Percentiles rank a stretch among this genome's conserved stretches.
phyloP scores from a whole-genome alignment of 2,797 vertebrate species.

The Momotus momota region DNA sequence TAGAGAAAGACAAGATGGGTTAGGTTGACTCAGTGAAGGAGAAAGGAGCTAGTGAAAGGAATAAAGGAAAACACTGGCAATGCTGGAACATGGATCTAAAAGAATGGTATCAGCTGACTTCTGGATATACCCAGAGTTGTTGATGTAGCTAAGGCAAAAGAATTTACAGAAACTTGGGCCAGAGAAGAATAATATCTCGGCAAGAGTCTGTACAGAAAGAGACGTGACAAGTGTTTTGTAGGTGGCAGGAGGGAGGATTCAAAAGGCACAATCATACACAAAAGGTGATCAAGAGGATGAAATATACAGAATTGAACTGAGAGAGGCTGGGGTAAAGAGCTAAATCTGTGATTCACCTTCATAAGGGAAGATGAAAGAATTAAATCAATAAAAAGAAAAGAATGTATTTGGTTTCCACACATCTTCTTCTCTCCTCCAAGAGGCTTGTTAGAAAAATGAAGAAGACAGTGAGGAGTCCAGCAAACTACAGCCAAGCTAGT shows the following conservation, averaged over 20 bases:
- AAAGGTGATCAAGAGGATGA: neutral
- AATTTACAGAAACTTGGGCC: neutral
- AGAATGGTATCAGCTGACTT: neutral
- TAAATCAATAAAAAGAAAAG: conserved; percentile 9
- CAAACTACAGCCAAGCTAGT: neutral
- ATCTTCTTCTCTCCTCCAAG: conserved; percentile 28
- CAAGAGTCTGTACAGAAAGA: neutral
- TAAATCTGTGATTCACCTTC: conserved; percentile 34
- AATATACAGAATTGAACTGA: neutral
- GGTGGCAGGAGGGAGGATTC: neutral
- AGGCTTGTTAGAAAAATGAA: conserved; percentile 43
- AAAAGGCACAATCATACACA: neutral
- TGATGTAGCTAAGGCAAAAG: neutral
- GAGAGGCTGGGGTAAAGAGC: neutral
- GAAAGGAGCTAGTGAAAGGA: neutral
- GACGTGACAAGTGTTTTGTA: neutral
- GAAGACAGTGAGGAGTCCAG: conserved; percentile 9
- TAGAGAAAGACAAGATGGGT: neutral
- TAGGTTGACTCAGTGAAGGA: neutral
- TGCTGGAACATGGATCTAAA: neutral
- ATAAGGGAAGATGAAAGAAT: conserved; percentile 46
- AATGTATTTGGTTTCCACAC: neutral
- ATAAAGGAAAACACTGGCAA: neutral
- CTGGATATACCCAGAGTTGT: neutral
- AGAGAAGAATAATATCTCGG: neutral